Evolutionary conservation across 2,888 invertebrate genomes (phyloP), one percentile per base, ranked within the genome.

Genomic region (Oegoconia quadripuncta): DNA sequence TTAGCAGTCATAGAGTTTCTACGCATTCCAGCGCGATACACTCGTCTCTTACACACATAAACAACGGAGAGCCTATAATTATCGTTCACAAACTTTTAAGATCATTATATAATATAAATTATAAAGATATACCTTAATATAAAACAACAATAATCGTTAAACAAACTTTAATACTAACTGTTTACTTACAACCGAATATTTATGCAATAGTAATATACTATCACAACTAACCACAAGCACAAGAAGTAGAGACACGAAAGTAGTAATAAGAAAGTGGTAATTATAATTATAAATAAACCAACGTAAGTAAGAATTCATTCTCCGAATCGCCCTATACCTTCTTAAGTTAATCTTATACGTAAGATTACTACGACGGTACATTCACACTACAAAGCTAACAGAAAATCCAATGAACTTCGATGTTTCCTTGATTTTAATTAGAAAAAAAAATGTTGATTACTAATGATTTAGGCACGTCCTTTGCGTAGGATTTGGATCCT

Each of bases 311-410:
- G 54, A 49, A 37, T 44, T 42, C 39, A 42, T 38, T 48, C 48
- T 46, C 36, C 44, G 46, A 50, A 52, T 52, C 55, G 37, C 55
- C 55, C 68, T 58, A 68, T 76, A 78, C 78, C 81, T 65, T 86
- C 77, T 67, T 63, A 65, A 77, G 74, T 59, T 79, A 81, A 84
- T 86, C 86, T 86, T 72, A 69, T 58, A 34, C 28, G 40, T 59
- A 83, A 86, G 86, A 86, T 81, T 75, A 82, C 73, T 70, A 62
- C 53, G 84, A 83, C 64, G 76, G 76, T 74, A 79, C 73, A 57
- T 59, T 63, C 69, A 64, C 50, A 59, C 58, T 55, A 62, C 61
- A 44, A 59, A 62, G 62, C 63, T 30, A 34, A 42, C 39, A 37
- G 39, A 34, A 37, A 37, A 44, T 44, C 44, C 48, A 42, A 46